Base-by-base conservation (phyloP, 2,113 vertebrate genomes). In the Micronycteris hirsuta region DNA sequence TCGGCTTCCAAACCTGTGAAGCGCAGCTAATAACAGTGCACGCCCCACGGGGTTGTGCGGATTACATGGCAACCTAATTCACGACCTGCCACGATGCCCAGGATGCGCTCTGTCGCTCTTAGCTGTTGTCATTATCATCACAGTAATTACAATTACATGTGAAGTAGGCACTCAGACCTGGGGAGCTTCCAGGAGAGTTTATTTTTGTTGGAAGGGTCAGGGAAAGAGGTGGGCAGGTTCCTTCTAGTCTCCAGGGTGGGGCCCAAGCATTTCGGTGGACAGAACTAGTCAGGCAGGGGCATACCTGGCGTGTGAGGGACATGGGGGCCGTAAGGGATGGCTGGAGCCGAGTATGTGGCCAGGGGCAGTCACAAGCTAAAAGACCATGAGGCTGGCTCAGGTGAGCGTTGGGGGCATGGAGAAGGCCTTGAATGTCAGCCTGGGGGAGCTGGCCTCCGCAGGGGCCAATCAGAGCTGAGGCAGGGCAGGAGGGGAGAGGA, bases 331-430 rank as follows among this genome's bases (percentile, higher is more conserved):
- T 10, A 28, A 12, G 56, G 52, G 78, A 38, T 86, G 61, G 67
- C 4, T 0, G 38, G 15, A 93, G 80, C 24, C 82, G 86, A 77
- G 65, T 45, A 26, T 87, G 52, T 80, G 93, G 47, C 17, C 67
- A 14, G 41, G 17, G 33, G 87, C 88, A 74, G 61, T 45, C 70
- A 43, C n/a, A 88, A 90, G 94, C 93, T 71, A 67, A 94, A 97
- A 94, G 85, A 88, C 70, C 54, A 12, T 88, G 85, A 83, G 63
- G 63, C 78, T 68, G 10, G 74, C 47, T 90, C 38, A 70, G 49
- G 43, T 31, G 33, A 36, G 56, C 15, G 15, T 20, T 14, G 61
- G 4, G 17, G 15, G 16, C 13, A 61, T 20, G 68, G 93, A 76
- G 28, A 63, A 86, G 52, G 41, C 67, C 76, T 73, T 67, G 65